phyloP scores from a whole-genome alignment of 2,888 invertebrate species.

The Nomada flava region DNA sequence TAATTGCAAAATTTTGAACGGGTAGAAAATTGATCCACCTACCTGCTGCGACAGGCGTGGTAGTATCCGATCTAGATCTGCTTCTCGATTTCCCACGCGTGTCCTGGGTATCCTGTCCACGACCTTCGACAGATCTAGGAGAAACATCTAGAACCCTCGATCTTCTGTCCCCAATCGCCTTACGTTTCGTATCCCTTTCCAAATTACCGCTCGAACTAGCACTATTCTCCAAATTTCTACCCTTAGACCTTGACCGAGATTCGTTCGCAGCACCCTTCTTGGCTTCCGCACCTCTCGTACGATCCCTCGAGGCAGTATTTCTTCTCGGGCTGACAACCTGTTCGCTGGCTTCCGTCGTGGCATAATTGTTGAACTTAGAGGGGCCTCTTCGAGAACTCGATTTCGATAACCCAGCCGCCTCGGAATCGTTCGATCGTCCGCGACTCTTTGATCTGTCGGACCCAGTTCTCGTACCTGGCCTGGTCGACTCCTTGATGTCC shows the following conservation, averaged over 20 bases:
- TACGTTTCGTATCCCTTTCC: conserved; percentile 41
- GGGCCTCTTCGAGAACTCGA: conserved; percentile 63
- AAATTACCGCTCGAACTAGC: background rate
- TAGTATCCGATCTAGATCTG: conserved; percentile 51
- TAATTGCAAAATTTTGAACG: too few relatives aligned
- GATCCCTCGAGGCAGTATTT: conserved; percentile 47
- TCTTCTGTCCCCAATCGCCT: conserved; percentile 51
- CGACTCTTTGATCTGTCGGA: conserved; percentile 57
- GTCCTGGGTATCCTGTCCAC: conserved; percentile 52
- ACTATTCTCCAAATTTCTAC: conserved; percentile 38
- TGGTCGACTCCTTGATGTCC: conserved; percentile 51
- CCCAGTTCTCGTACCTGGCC: conserved; percentile 23
- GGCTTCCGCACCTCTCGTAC: conserved; percentile 31
- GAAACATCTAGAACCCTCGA: conserved; percentile 52
- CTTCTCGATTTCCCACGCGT: conserved; percentile 51
- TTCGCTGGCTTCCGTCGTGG: conserved; percentile 47
- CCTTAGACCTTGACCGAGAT: conserved; percentile 43
- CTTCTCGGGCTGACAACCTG: conserved; percentile 28
- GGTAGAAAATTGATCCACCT: conserved; percentile 9
- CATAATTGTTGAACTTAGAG: conserved; percentile 55
- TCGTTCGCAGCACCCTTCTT: conserved; percentile 35
- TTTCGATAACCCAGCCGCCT: conserved; percentile 4
- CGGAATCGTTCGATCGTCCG: conserved; percentile 29
- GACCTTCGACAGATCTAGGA: conserved; percentile 43
- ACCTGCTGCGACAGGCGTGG: conserved; percentile 40